These are phyloP conservation scores for Siniperca chuatsi DNA, from an alignment of 2,113 vertebrate species.

Conservation along the genomic window DNA sequence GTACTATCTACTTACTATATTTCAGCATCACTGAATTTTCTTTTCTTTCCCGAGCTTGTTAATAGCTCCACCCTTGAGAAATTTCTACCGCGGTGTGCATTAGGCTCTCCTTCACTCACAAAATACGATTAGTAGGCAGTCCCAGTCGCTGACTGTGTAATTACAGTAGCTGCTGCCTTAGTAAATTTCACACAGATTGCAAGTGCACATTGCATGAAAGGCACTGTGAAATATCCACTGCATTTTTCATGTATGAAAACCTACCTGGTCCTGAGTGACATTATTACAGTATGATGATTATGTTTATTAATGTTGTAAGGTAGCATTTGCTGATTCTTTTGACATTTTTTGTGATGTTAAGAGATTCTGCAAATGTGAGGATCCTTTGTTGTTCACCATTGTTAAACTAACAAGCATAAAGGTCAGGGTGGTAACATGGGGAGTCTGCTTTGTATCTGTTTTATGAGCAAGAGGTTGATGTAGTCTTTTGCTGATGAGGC, in stretches of 20 bases:
- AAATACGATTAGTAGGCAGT: constrained; percentile 65
- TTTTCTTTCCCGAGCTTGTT: constrained; percentile 44
- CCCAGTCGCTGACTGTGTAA: constrained; percentile 59
- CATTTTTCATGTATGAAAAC: constrained; percentile 22
- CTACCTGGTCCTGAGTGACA: background rate
- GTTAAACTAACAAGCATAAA: background rate
- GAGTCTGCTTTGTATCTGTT: background rate
- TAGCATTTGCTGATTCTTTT: background rate
- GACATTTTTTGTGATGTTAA: background rate
- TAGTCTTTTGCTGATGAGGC: background rate
- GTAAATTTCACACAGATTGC: constrained; percentile 71
- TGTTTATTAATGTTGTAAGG: background rate
- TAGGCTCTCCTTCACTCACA: constrained; percentile 49
- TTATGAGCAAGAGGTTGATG: constrained; percentile 7
- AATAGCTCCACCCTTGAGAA: constrained; percentile 59
- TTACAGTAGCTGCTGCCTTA: constrained; percentile 57
- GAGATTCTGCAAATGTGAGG: background rate
- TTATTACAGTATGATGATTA: background rate
- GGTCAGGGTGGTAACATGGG: background rate
- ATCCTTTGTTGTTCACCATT: background rate
- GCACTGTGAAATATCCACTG: constrained; percentile 25
- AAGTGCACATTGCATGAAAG: constrained; percentile 62
- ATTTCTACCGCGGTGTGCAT: constrained; percentile 39
- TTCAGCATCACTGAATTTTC: constrained; percentile 40
- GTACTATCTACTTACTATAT: constrained; percentile 34